Conservation (phyloP, 2,888 invertebrate species). For the Cancer borealis region DNA sequence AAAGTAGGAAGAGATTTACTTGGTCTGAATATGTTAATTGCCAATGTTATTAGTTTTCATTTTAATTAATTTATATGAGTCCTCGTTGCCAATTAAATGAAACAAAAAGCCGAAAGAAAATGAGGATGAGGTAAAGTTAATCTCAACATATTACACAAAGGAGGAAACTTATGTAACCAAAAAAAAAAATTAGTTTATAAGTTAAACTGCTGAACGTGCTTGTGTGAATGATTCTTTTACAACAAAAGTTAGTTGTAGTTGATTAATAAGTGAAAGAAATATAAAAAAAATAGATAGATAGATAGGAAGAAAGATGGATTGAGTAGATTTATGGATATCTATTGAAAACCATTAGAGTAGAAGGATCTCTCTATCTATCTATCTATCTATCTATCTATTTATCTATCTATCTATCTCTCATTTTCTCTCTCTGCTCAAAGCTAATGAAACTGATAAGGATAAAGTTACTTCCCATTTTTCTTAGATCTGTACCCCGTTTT, state of each 20-base stretch:
- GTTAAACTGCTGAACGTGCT: background rate
- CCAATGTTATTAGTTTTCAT: background rate
- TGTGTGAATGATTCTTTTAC: no score
- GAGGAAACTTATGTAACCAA: background rate
- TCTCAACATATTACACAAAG: background rate
- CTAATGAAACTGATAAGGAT: background rate
- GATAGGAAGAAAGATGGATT: no score
- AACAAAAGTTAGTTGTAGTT: no score
- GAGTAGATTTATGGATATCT: no score
- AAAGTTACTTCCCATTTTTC: background rate
- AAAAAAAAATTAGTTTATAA: background rate
- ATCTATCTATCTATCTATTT: background rate
- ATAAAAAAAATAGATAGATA: no score
- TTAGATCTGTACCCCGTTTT: background rate
- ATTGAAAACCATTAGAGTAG: no score
- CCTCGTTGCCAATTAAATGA: background rate
- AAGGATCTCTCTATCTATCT: background rate
- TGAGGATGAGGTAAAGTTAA: background rate
- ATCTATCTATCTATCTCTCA: background rate
- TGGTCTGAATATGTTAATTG: background rate
- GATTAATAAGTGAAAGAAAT: no score
- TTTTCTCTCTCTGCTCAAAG: background rate
- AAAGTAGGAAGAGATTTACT: conserved; percentile 6
- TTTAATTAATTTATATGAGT: no score
- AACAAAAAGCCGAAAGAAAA: background rate